A percentile compares a stretch with the other conserved stretches of the same genome.
Conservation (phyloP, 2,888 invertebrate species). For the Spodoptera picta region DNA sequence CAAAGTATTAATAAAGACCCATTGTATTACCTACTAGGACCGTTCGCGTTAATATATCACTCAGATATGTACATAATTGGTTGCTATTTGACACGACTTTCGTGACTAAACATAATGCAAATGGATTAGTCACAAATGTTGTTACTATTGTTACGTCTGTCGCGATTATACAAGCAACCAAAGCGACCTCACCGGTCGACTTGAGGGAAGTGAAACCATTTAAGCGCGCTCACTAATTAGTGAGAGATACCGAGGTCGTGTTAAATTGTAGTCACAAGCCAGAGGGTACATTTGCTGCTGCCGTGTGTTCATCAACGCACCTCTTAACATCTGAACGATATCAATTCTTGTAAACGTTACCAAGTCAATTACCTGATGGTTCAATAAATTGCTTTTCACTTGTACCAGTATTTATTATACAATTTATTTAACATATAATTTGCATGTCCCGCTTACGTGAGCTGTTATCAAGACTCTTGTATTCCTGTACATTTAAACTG, state of each 20-base stretch:
- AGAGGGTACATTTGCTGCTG: conserved; percentile 59
- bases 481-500: conserved; percentile 41
- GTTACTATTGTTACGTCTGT: conserved; percentile 64
- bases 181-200: conserved; percentile 24
- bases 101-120: conserved; percentile 68
- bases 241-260: conserved; percentile 45
- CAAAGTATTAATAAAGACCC: conserved; percentile 29
- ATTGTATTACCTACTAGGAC: conserved; percentile 20
- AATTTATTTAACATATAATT: conserved; percentile 48
- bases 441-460: conserved; percentile 38
- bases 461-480: conserved; percentile 42
- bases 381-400: conserved; percentile 46
- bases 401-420: conserved; percentile 37
- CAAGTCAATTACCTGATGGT: conserved; percentile 21
- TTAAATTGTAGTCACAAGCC: conserved; percentile 40
- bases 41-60: conserved; percentile 44
- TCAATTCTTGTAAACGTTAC: conserved; percentile 28
- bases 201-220: conserved; percentile 53
- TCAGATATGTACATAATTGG: conserved; percentile 58
- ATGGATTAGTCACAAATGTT: conserved; percentile 69
- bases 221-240: conserved; percentile 48
- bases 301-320: conserved; percentile 34
- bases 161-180: conserved; percentile 58
- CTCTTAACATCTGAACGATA: conserved; percentile 21
- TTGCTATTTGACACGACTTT: conserved; percentile 65